Conservation (phyloP, 2,888 invertebrate genomes). For the Ichneumoninae sp. region DNA sequence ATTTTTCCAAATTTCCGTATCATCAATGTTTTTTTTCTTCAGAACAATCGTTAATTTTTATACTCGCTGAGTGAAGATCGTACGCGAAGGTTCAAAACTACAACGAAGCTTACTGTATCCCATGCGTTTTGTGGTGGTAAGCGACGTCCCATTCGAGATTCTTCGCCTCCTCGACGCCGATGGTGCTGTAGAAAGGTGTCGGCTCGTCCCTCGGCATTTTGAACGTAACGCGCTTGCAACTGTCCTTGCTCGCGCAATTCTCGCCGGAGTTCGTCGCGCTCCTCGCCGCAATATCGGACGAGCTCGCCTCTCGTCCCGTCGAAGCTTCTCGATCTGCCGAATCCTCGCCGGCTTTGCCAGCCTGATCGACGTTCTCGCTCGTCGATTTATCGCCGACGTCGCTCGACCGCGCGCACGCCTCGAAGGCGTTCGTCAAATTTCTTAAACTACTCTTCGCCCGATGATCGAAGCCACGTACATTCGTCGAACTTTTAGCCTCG, state of each 20-base stretch:
- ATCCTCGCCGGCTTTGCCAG: conserved; percentile 42
- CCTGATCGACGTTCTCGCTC: conserved; percentile 17
- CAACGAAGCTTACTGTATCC: conserved; percentile 88
- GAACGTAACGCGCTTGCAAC: conserved; percentile 64
- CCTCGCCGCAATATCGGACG: conserved; percentile 46
- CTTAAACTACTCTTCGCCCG: conserved; percentile 72
- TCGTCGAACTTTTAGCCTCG: conserved; percentile 9
- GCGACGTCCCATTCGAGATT: conserved; percentile 87
- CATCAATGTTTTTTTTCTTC: neutral
- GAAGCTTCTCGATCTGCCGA: conserved; percentile 31
- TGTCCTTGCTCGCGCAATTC: conserved; percentile 46
- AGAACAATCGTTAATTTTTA: no score
- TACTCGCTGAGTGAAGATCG: no score
- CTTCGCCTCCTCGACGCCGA: conserved; percentile 82
- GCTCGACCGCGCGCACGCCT: conserved; percentile 76
- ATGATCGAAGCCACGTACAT: conserved; percentile 64
- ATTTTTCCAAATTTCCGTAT: no score
- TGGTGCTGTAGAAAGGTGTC: conserved; percentile 79
- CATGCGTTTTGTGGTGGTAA: conserved; percentile 88
- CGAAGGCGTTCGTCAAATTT: conserved; percentile 78
- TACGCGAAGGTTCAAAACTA: no score
- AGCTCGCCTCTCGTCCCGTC: conserved; percentile 45
- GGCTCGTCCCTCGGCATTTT: conserved; percentile 63
- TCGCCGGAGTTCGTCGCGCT: conserved; percentile 40
- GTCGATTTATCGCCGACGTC: conserved; percentile 65